Base-by-base conservation (phyloP, 2,797 vertebrate species). In the Rhabdomys pumilio region DNA sequence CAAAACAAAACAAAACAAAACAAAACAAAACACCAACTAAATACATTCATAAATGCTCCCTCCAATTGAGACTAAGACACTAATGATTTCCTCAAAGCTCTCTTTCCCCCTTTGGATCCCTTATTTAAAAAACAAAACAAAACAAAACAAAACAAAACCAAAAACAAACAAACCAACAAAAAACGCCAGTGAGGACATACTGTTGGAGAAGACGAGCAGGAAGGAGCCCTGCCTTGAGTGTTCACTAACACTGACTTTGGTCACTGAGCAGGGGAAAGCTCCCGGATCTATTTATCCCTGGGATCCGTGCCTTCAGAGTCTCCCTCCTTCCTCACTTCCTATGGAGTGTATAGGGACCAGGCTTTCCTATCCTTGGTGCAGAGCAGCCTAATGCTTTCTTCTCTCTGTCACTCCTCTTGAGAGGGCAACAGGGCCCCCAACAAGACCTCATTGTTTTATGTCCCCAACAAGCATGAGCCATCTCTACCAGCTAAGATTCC, bases 381-480 rank as follows among this genome's bases (percentile, higher is more conserved):
- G 84, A 63, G 94, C 0, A 75, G 73, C 75, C 53, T 67, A 12
- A 82, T 89, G 91, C 87, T 61, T 22, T 59, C n/a, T 95, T 85
- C 92, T 82, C 69, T 95, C 57, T 90, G 83, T 96, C 90, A 80
- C 92, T 79, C 86, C 95, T 94, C 82, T 44, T 17, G 38, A 41
- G 92, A 76, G 90, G 97, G 91, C 82, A 95, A 88, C 92, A 96
- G 97, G 83, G 95, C 82, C 80, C 94, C 72, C 82, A 82, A 41
- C 76, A 73, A 88, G 94, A 94, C 91, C 84, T 85, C 80, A 84
- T 90, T 97, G 89, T 94, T 98, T 96, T 95, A 96, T 97, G 96
- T 97, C 34, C 97, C 88, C 63, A 89, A 94, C 96, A 97, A 95
- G 86, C 90, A 97, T n/a, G 57, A 97, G 93, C 91, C 96, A 91